Base-by-base conservation (phyloP, 2,888 invertebrate species). In the Isoperla grammatica region DNA sequence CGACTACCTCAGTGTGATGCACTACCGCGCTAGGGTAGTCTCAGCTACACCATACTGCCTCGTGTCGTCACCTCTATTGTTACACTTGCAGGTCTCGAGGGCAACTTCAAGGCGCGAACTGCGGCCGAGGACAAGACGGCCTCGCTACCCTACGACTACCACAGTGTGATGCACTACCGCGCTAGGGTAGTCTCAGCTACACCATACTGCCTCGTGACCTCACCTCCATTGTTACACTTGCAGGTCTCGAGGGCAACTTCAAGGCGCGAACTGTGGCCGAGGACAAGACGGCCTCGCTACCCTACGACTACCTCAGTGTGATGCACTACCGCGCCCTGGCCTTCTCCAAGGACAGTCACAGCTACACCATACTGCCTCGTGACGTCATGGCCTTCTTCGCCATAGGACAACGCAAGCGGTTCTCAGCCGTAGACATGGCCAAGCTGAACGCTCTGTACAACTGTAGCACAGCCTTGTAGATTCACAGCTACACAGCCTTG, bases 11-110 rank as follows among this genome's bases (percentile, higher is more conserved):
- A 70, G 70, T 45, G 69, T 71, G n/a, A 69, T 71, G 70, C 71
- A 71, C 67, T 81, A 81, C 67, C 74, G 76, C 49, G 72, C 74
- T 50, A 71, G 73, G 62, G 78, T 77, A 1, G 80, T 81, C 66
- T 77, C 78, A n/a, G n/a, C n/a, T n/a, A n/a, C n/a, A n/a, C n/a
- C n/a, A n/a, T n/a, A n/a, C n/a, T n/a, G n/a, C n/a, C n/a, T n/a
- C n/a, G n/a, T n/a, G n/a, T n/a, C n/a, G n/a, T n/a, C n/a, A n/a
- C n/a, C n/a, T n/a, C n/a, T n/a, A n/a, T n/a, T 29, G 29, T 29
- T 8, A 29, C 29, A n/a, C 13, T 65, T 65, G 11, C 65, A 70
- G 70, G 69, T 15, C 61, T 65, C 17, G 68, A 67, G 56, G 64
- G 60, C 37, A 71, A 71, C 56, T 70, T 71, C 62, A 58, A 64